Evolutionary conservation across 2,888 invertebrate genomes (phyloP).

Genomic region (Eilema griseolum): DNA sequence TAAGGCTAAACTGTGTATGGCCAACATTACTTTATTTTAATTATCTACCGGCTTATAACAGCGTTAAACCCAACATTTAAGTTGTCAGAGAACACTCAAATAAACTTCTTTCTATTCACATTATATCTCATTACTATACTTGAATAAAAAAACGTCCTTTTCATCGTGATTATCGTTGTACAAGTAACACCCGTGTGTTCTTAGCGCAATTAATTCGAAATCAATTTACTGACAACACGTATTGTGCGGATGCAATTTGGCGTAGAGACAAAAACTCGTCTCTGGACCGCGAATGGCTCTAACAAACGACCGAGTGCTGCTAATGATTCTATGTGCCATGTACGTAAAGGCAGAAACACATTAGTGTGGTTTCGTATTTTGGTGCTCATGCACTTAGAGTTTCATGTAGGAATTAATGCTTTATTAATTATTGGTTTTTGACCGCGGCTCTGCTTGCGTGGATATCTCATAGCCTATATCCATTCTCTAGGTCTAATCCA

Average conservation of each 20-base stretch:
- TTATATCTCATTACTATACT: slow-evolving; percentile 6
- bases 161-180: slow-evolving; percentile 35
- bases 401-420: not conserved
- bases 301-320: slow-evolving; percentile 85
- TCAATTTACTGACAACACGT: slow-evolving; percentile 81
- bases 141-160: slow-evolving; percentile 15
- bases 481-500: no score
- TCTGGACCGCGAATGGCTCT: slow-evolving; percentile 79
- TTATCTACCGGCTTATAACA: not conserved
- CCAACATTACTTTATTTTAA: slow-evolving; percentile 3
- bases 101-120: not conserved
- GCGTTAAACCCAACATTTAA: slow-evolving; percentile 5
- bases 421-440: not conserved
- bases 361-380: slow-evolving; percentile 17
- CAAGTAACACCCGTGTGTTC: slow-evolving; percentile 49
- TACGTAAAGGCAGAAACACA: slow-evolving; percentile 48
- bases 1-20: not conserved
- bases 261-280: slow-evolving; percentile 83
- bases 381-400: slow-evolving; percentile 10
- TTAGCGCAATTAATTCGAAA: slow-evolving; percentile 80
- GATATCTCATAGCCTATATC: no score
- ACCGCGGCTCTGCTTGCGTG: no score
- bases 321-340: slow-evolving; percentile 80
- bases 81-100: slow-evolving; percentile 8
- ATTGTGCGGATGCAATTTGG: slow-evolving; percentile 86